These are phyloP conservation scores for Isaurus tuberculatus DNA, from an alignment of 92 coral and sea anemone species.

Conservation along the genomic window DNA sequence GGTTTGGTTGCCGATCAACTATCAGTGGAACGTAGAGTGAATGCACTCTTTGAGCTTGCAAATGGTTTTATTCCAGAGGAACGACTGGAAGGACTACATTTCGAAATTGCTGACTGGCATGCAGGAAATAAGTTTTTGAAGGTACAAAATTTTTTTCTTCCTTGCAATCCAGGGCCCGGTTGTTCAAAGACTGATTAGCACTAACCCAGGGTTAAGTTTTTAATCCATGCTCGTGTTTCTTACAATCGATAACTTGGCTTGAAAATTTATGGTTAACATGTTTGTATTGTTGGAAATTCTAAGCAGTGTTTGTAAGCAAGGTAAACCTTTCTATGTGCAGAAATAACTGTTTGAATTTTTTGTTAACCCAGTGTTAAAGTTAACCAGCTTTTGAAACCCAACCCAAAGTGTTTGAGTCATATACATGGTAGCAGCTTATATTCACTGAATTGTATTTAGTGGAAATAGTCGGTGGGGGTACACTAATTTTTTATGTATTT, in stretches of 20 bases:
- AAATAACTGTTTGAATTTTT: no score
- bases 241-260: no score
- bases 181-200: no score
- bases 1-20: conserved; percentile 73
- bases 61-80: conserved; percentile 74
- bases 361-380: no score
- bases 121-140: conserved; percentile 48
- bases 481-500: no score
- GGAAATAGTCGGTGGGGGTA: conserved; percentile 3
- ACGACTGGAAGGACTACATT: conserved; percentile 2
- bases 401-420: conserved; percentile 47
- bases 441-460: conserved; percentile 41
- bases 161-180: conserved; percentile 54
- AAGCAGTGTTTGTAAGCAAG: no score
- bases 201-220: no score
- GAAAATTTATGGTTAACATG: no score
- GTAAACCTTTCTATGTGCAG: no score
- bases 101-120: conserved; percentile 61
- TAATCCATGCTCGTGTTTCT: no score
- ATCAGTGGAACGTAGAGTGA: conserved; percentile 69
- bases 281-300: no score
- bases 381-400: no score
- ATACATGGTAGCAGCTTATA: conserved; percentile 45
- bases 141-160: conserved; percentile 48
- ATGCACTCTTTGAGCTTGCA: conserved; percentile 56